Evolutionary conservation across 2,888 invertebrate species (phyloP), one percentile per base, ranked within the genome.

Genomic region (Agriotes lineatus): DNA sequence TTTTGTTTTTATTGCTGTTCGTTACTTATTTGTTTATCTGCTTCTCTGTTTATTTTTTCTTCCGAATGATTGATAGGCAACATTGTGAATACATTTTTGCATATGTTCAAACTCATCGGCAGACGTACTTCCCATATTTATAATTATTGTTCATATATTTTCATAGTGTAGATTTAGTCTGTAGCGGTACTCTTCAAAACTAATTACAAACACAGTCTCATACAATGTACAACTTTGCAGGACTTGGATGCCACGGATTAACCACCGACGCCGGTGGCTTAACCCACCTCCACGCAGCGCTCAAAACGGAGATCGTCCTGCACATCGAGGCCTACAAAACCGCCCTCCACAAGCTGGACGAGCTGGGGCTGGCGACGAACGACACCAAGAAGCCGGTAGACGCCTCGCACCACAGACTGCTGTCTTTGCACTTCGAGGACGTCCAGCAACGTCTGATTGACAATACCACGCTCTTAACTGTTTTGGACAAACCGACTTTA

Each of bases 381-480:
- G 82, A 83, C 63, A 81, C 82, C 33, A 84, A 85, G 74, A 85
- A 84, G 70, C 95, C 95, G 18, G 93, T 94, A 0, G 91, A 93
- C 35, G 93, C 95, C 0, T 95, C 95, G 42, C 96, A 97, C 86
- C 96, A 96, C 84, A 88, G 96, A 19, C 90, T 96, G 50, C 86
- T 97, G 72, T 93, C 95, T 56, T 88, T 96, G 64, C 91, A 91
- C 57, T 93, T 94, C 79, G 89, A 90, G 6, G 96, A 96, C 81
- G 95, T 97, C 56, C 96, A 96, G 82, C 91, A 95, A 75, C 86
- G 96, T 0, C 87, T 97, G 61, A 96, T 96, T 78, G 96, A 96
- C 85, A 96, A 97, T 85, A 96, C 96, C 84, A 93, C 95, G 0
- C 85, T 96, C 35, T 86, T 96, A 70, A 96, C 96, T 48, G 91